Evolutionary conservation across 1,140 invertebrate species (phyloP), one percentile per base, ranked within the genome.

Genomic region (Scaptomyza pallida): DNA sequence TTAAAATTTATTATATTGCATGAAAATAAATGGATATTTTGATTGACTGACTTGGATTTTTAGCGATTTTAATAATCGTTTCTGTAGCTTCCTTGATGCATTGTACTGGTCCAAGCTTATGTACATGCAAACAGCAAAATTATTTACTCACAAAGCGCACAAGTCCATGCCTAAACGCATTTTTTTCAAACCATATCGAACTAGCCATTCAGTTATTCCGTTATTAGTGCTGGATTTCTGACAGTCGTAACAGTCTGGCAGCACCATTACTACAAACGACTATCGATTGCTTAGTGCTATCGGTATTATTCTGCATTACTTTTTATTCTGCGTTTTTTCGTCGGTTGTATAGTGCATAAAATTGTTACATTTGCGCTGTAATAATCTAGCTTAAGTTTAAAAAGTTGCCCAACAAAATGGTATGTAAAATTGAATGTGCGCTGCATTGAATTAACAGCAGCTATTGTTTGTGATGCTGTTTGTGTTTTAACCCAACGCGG

Each of bases 361-460:
- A 33, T 43, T 55, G 33, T 30, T 72, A 17, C 33, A 48, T 15
- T 60, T 68, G 50, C 37, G 51, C 51, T 59, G 30, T 41, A 26
- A 21, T 30, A 51, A 72, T 48, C 45, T 55, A 60, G 56, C n/a
- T 61, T 68, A 61, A 69, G 64, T 68, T 45, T 3, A 71, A 70
- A 47, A 64, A 71, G 59, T 63, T 47, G 19, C 40, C 26, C 54
- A 59, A 54, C 47, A 71, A 74, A 74, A 74, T 74, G 72, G 72
- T 74, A 74, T 35, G 70, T 72, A 72, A 35, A 3, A 2, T n/a
- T 72, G 61, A 35, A 3, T 1, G 10, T 41, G 12, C 15, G 3
- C 1, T 23, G 8, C 23, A 6, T 30, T 10, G 26, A 13, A 6
- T 5, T 17, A 37, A 5, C 33, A 21, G n/a, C 17, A 21, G 50